These are phyloP conservation scores for Brevimyrus niger DNA, from an alignment of 2,113 vertebrate genomes.

Conservation along the genomic window DNA sequence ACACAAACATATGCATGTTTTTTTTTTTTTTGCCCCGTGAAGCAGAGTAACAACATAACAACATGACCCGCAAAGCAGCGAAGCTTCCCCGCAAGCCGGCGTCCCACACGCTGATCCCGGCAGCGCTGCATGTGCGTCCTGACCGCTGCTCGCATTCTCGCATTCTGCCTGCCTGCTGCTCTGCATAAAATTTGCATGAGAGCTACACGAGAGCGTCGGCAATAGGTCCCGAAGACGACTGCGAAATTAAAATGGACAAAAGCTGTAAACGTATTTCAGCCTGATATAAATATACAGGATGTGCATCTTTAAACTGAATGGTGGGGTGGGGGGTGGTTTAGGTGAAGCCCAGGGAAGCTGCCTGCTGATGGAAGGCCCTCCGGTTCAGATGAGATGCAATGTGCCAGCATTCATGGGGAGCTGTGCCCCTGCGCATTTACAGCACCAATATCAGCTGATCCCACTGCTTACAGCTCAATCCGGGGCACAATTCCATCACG, in stretches of 20 bases:
- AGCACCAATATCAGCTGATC: conserved; percentile 18
- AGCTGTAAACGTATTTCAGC: background rate
- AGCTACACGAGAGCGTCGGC: background rate
- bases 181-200: background rate
- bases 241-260: conserved; percentile 3
- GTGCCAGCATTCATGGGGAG: background rate
- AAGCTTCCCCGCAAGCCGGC: background rate
- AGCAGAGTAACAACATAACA: conserved; percentile 4
- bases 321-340: background rate
- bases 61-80: background rate
- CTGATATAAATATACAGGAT: background rate
- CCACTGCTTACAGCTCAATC: background rate
- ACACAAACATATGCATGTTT: background rate
- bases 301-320: background rate
- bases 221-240: background rate
- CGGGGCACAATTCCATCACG: background rate
- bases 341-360: background rate
- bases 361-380: background rate
- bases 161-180: background rate
- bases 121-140: background rate
- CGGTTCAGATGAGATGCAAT: conserved; percentile 5
- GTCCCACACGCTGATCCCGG: background rate
- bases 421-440: background rate
- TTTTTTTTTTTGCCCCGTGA: background rate
- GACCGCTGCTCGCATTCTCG: background rate